These are phyloP conservation scores for Typhlichthys subterraneus DNA, from an alignment of 2,797 vertebrate species.

Conservation along the genomic window DNA sequence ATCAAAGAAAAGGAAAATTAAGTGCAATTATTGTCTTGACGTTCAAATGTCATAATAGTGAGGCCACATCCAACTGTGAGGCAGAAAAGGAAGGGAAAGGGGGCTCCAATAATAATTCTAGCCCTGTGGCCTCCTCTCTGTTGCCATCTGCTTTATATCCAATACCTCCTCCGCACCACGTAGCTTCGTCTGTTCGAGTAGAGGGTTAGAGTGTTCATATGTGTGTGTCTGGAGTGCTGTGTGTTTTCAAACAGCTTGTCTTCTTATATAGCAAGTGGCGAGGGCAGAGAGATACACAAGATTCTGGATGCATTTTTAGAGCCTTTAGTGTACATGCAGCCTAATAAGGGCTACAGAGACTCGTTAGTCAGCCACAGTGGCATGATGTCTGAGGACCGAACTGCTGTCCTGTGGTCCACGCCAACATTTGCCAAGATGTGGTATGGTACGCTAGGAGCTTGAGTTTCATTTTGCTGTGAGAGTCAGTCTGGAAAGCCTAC, in stretches of 20 bases:
- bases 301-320: slow-evolving; percentile 10
- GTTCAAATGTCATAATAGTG: too few species aligned
- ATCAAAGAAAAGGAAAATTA: too few species aligned
- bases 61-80: too few species aligned
- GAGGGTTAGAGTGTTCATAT: slow-evolving; percentile 6
- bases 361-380: slow-evolving; percentile 51
- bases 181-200: slow-evolving; percentile 13
- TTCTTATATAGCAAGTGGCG: slow-evolving; percentile 23
- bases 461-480: too few species aligned
- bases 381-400: slow-evolving; percentile 33
- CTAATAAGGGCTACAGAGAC: slow-evolving; percentile 69
- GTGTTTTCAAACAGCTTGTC: slow-evolving; percentile 41
- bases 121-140: not conserved
- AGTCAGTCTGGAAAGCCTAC: too few species aligned
- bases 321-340: slow-evolving; percentile 37
- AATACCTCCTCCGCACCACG: slow-evolving; percentile 7
- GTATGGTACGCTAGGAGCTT: not conserved
- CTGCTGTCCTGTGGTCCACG: slow-evolving; percentile 16
- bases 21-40: too few species aligned
- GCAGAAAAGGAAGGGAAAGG: not conserved
- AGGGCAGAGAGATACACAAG: slow-evolving; percentile 18
- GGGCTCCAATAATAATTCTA: not conserved
- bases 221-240: not conserved
- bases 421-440: slow-evolving; percentile 30
- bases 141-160: slow-evolving; percentile 11